phyloP scores from a whole-genome alignment of 1,140 invertebrate genomes.

The Listronotus bonariensis region DNA sequence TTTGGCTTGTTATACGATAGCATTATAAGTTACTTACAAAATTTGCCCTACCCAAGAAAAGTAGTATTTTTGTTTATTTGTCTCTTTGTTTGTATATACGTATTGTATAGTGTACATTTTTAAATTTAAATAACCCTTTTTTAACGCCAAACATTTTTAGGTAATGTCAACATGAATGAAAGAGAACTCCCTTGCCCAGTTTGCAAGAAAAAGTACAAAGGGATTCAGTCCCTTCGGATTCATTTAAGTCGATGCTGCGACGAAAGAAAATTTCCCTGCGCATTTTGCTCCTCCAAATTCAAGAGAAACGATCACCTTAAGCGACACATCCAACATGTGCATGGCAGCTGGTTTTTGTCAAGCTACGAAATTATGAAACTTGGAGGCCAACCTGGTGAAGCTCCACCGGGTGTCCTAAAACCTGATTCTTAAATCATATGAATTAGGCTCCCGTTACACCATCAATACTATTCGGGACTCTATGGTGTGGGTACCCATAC shows the following conservation, averaged over 20 bases:
- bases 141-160: background rate
- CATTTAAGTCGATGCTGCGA: constrained; percentile 4
- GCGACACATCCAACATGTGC: constrained; percentile 3
- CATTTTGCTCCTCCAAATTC: constrained; percentile 1
- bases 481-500: too few species aligned
- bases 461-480: too few species aligned
- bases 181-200: constrained; percentile 11
- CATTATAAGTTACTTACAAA: too few species aligned
- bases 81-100: too few species aligned
- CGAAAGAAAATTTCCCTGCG: constrained; percentile 6
- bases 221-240: background rate
- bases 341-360: background rate
- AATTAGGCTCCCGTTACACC: too few species aligned
- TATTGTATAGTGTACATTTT: too few species aligned
- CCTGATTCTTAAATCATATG: too few species aligned
- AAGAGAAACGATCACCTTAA: constrained; percentile 9
- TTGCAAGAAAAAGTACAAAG: constrained; percentile 5
- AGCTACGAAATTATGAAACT: constrained; percentile 3
- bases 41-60: background rate
- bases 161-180: background rate
- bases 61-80: background rate
- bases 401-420: too few species aligned
- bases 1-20: too few species aligned
- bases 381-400: background rate
- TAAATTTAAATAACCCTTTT: too few species aligned